These are phyloP conservation scores for Sebastolobus alascanus DNA, from an alignment of 2,797 vertebrate genomes.

Conservation along the genomic window DNA sequence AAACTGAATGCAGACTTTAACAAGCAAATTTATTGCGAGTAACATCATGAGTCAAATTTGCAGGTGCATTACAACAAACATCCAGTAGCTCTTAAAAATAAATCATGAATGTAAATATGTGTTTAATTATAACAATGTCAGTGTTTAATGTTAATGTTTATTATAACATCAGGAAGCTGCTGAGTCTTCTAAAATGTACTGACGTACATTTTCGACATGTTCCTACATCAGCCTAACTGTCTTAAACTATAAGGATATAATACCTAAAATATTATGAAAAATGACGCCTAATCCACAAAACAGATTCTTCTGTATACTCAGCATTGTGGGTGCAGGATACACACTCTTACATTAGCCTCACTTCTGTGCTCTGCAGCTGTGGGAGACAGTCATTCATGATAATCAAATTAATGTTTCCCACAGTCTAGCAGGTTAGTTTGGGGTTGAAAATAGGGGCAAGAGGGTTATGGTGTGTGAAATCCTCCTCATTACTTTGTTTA, in stretches of 20 bases:
- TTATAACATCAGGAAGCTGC: neutral
- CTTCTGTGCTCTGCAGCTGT: slow-evolving; percentile 20
- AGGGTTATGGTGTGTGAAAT: slow-evolving; percentile 25
- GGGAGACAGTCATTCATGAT: slow-evolving; percentile 39
- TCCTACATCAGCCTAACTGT: neutral
- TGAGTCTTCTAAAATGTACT: neutral
- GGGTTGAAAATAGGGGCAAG: slow-evolving; percentile 30
- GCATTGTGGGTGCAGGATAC: slow-evolving; percentile 8
- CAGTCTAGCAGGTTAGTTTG: slow-evolving; percentile 38
- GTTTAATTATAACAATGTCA: slow-evolving; percentile 9
- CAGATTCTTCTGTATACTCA: slow-evolving; percentile 12
- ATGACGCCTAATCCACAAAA: neutral
- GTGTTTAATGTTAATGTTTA: neutral
- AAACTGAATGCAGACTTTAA: slow-evolving; percentile 49
- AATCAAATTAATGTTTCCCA: slow-evolving; percentile 57
- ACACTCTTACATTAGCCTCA: slow-evolving; percentile 19
- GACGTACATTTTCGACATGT: neutral
- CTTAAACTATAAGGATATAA: slow-evolving; percentile 16
- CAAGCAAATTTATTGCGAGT: slow-evolving; percentile 33
- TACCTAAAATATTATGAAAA: neutral
- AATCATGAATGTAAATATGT: slow-evolving; percentile 3
- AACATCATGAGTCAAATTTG: slow-evolving; percentile 31
- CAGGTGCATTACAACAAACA: slow-evolving; percentile 17
- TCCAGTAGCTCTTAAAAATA: slow-evolving; percentile 5
- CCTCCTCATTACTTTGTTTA: slow-evolving; percentile 39